Conservation (phyloP, 37 sponge, comb jelly and placozoan species). For the Ianthella basta region DNA sequence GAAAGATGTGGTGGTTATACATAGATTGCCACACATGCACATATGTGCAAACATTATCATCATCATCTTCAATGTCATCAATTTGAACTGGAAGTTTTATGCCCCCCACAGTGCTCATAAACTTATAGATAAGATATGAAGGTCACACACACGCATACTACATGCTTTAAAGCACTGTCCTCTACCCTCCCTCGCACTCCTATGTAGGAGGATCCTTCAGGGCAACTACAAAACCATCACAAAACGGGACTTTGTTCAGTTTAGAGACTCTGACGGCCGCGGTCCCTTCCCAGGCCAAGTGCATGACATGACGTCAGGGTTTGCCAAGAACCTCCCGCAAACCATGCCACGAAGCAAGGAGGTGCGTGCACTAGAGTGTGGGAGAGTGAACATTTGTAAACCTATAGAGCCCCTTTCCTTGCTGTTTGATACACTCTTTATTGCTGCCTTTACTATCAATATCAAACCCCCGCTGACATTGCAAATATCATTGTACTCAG, state of each 20-base stretch:
- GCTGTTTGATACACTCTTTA: too few relatives aligned
- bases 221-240: slow-evolving; percentile 58
- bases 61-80: background rate
- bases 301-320: slow-evolving; percentile 37
- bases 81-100: background rate
- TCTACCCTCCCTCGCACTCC: background rate
- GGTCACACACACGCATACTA: background rate
- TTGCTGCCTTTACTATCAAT: too few relatives aligned
- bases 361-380: background rate
- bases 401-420: too few relatives aligned
- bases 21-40: background rate
- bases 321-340: slow-evolving; percentile 46
- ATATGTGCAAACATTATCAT: background rate
- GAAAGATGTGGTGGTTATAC: background rate
- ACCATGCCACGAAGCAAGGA: slow-evolving; percentile 49
- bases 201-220: slow-evolving; percentile 53
- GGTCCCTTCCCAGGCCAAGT: slow-evolving; percentile 55
- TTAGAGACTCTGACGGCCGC: slow-evolving; percentile 23
- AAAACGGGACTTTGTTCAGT: slow-evolving; percentile 39
- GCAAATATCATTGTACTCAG: too few relatives aligned
- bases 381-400: too few relatives aligned
- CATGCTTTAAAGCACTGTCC: background rate
- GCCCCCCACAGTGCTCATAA: too few relatives aligned
- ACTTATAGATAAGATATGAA: background rate
- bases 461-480: too few relatives aligned